phyloP scores from a whole-genome alignment of 2,888 invertebrate species.

The Dendrolimus pini region DNA sequence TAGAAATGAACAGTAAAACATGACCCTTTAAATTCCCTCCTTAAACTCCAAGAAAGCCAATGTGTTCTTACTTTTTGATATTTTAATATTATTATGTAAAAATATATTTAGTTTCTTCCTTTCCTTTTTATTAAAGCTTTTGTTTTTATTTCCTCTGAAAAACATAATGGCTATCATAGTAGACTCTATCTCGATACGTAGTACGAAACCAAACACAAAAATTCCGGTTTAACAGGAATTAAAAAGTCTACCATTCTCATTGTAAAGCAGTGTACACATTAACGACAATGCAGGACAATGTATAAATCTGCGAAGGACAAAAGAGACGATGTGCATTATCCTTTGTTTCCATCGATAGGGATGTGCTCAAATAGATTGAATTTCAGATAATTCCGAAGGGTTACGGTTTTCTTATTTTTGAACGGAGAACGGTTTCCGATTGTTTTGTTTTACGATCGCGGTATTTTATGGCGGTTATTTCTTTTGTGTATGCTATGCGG shows the following conservation, averaged over 20 bases:
- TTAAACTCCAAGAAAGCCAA: too few species aligned
- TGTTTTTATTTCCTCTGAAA: too few species aligned
- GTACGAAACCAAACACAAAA: constrained; percentile 18
- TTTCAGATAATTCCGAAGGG: constrained; percentile 65
- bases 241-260: constrained; percentile 22
- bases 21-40: too few species aligned
- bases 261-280: constrained; percentile 63
- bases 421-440: constrained; percentile 15
- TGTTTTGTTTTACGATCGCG: constrained; percentile 14
- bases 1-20: too few species aligned
- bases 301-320: constrained; percentile 69
- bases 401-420: constrained; percentile 53
- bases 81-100: too few species aligned
- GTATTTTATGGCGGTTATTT: constrained; percentile 29
- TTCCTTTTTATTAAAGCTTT: too few species aligned
- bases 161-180: too few species aligned
- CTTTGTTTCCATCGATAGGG: constrained; percentile 65
- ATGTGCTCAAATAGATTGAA: constrained; percentile 69
- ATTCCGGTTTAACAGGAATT: constrained; percentile 39
- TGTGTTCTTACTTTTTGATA: too few species aligned
- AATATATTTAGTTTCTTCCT: too few species aligned
- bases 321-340: constrained; percentile 53
- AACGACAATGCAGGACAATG: constrained; percentile 61
- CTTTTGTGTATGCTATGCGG: constrained; percentile 13
- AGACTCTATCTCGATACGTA: too few species aligned